Base-by-base conservation (phyloP, 2,888 invertebrate species). In the Cheilosia vulpina region DNA sequence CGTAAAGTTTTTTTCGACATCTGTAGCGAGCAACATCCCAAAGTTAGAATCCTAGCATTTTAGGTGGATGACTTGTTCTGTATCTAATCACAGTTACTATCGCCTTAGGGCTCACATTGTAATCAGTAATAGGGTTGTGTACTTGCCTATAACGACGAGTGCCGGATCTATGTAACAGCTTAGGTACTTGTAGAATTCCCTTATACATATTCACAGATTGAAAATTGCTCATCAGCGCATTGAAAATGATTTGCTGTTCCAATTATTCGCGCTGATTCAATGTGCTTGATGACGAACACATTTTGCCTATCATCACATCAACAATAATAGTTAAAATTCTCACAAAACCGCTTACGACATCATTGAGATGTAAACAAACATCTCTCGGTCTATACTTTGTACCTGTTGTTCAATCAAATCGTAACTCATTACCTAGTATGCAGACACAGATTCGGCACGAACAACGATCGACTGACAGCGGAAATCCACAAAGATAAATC, bases 371-470 rank as follows among this genome's bases (percentile, higher is more conserved):
- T 57, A 78, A 78, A 78, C 62, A 71, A 21, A 34, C 38, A 24
- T 43, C 31, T 13, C 27, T 6, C 13, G 38, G 6, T 7, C n/a
- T 66, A 47, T 57, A 66, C 38, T 76, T 34, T 52, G 53, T 68
- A 69, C 77, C 77, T 69, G 62, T 62, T 62, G 69, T 63, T 17
- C 24, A 60, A 62, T 77, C 43, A 77, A 68, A 38, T 60, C 34
- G 41, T 17, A 66, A 50, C 50, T 75, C 57, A 66, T 66, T 52
- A 13, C 24, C 52, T 24, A 17, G 41, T 41, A 57, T 60, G 60
- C 31, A 47, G 65, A 52, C 13, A 75, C 57, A 75, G 19, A 50
- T 58, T 52, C 66, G 47, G 66, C 57, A 57, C 19, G 9, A 52
- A 53, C 43, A 58, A 38, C 55, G 3, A 63, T n/a, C 38, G n/a